These are phyloP conservation scores for Drosophila repleta DNA, from an alignment of 1,140 invertebrate genomes.

Conservation along the genomic window DNA sequence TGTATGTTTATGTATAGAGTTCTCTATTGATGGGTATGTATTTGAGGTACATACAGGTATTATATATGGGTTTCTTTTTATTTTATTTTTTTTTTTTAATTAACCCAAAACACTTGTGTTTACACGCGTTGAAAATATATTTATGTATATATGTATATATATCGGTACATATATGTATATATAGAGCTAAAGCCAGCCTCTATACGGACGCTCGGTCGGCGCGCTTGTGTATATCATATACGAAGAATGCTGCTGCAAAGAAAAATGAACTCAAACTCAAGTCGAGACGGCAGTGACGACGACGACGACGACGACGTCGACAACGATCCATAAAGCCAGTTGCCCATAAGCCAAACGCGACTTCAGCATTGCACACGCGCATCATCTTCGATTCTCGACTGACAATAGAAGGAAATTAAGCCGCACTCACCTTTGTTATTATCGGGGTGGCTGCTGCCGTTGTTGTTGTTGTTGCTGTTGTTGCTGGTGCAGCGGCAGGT, in stretches of 20 bases:
- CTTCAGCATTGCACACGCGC: constrained; percentile 72
- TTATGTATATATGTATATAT: constrained; percentile 19
- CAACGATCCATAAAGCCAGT: constrained; percentile 44
- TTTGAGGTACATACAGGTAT: constrained; percentile 19
- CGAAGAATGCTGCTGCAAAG: constrained; percentile 56
- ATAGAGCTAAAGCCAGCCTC: constrained; percentile 32
- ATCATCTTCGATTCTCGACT: constrained; percentile 35
- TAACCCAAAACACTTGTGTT: constrained; percentile 81
- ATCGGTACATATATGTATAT: constrained; percentile 9
- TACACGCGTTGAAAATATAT: constrained; percentile 73
- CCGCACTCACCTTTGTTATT: constrained; percentile 28
- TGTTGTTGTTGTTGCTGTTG: constrained; percentile 17
- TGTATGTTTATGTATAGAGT: constrained; percentile 5
- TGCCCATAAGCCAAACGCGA: constrained; percentile 55
- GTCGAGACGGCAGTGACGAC: constrained; percentile 38
- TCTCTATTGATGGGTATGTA: constrained; percentile 7
- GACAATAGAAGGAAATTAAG: constrained; percentile 76
- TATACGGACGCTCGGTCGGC: constrained; percentile 25
- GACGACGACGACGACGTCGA: constrained; percentile 9
- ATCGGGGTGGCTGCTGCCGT: too few relatives aligned
- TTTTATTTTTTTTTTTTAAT: constrained; percentile 70
- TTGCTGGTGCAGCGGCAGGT: constrained; percentile 39
- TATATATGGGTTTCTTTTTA: constrained; percentile 26
- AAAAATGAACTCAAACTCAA: constrained; percentile 81
- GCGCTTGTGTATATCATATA: constrained; percentile 59